Base-by-base conservation (phyloP, 2,113 vertebrate species). In the Lathamus discolor region DNA sequence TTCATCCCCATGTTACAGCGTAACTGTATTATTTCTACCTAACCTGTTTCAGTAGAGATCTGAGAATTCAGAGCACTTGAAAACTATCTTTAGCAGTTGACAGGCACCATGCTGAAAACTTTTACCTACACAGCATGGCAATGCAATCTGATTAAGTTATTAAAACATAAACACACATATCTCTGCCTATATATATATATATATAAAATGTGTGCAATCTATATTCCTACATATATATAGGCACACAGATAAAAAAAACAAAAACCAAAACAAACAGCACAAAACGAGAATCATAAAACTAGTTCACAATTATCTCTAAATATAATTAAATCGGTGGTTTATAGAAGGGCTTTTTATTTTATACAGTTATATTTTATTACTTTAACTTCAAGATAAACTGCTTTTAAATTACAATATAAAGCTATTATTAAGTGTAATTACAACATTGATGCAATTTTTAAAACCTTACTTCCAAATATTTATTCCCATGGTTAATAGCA, bases 351-450 rank as follows among this genome's bases (percentile, higher is more conserved):
- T 83, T 89, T 93, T 96, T 92, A 93, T 93, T 94, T 72, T 83
- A 52, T 41, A 80, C 2, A 44, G 52, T 87, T 94, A n/a, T 29
- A 49, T 94, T 95, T 94, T 90, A 94, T 96, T 88, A 68, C 41
- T 91, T 83, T 83, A 95, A 92, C 57, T 89, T 46, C 72, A 95
- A 92, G 69, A 95, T 84, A 95, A 95, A 94, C 83, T 90, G 28
- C 19, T 95, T 93, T 96, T 95, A 95, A 95, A 96, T 94, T 90
- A 80, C 44, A 95, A 29, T 94, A 93, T 94, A 97, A 91, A 76
- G 19, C 62, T 86, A 51, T 95, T 95, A 82, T 91, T 95, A 94
- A 95, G 35, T 82, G 92, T 92, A 95, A 93, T 81, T 91, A 91
- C 84, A 94, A 72, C 1, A 0, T 35, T 7, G 3, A 52, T 84